Conservation (phyloP, 1,140 invertebrate species). For the Magallana ariakensis region DNA sequence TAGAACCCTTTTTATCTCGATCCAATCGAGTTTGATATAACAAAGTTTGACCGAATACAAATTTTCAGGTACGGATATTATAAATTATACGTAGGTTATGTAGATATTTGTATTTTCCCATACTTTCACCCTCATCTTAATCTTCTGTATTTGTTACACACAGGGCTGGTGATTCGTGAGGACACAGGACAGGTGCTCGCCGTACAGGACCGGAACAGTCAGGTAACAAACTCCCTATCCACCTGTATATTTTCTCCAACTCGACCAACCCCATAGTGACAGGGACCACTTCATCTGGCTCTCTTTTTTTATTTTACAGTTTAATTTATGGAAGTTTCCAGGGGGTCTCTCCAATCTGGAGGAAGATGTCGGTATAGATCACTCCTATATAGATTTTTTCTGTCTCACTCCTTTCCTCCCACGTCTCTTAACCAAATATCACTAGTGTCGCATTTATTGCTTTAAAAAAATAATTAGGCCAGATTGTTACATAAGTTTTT, state of each 20-base stretch:
- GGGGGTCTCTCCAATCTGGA: slow-evolving; percentile 93
- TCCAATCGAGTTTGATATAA: no score
- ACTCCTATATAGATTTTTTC: background rate
- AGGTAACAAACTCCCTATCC: slow-evolving; percentile 56
- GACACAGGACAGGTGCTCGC: slow-evolving; percentile 87
- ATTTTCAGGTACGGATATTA: no score
- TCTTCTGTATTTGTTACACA: slow-evolving; percentile 76
- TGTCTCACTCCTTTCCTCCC: no score
- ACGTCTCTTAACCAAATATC: no score
- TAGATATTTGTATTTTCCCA: no score
- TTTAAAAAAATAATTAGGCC: no score
- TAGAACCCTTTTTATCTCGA: no score
- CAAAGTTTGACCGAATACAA: no score
- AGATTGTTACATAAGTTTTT: no score
- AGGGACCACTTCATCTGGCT: background rate
- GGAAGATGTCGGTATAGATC: slow-evolving; percentile 72
- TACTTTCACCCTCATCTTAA: no score
- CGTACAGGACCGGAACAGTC: slow-evolving; percentile 87
- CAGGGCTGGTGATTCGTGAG: slow-evolving; percentile 89
- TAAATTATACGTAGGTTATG: no score
- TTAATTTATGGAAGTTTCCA: slow-evolving; percentile 89
- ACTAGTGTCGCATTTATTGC: no score
- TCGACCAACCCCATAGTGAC: background rate
- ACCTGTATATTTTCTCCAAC: background rate
- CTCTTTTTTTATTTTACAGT: slow-evolving; percentile 58